Conservation (phyloP, 2,113 vertebrate species). For the Odontophorus gujanensis region DNA sequence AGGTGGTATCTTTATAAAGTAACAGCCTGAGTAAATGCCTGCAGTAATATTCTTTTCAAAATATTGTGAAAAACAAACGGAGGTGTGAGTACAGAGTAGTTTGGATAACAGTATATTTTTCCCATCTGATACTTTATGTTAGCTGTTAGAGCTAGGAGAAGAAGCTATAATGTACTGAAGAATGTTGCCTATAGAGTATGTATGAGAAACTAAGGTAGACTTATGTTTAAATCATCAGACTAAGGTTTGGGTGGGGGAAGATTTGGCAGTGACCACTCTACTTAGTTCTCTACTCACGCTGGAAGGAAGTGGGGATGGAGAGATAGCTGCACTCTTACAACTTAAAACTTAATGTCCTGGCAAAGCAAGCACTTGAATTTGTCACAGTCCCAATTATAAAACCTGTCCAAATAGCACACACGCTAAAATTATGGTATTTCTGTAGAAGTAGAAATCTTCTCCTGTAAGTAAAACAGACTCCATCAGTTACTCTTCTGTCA, state of each 20-base stretch:
- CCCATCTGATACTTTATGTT: slow-evolving; percentile 8
- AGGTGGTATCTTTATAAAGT: background rate
- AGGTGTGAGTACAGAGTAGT: background rate
- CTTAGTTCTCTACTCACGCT: background rate
- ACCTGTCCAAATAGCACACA: background rate
- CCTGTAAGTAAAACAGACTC: background rate
- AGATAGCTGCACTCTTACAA: background rate
- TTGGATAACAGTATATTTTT: slow-evolving; percentile 5
- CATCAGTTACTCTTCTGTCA: background rate
- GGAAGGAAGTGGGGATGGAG: background rate
- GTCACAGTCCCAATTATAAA: background rate
- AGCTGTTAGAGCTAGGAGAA: background rate
- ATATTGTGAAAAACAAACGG: background rate
- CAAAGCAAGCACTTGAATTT: background rate
- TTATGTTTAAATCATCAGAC: background rate
- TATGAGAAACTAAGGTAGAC: background rate
- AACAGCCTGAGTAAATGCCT: background rate
- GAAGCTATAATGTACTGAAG: background rate
- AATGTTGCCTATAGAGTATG: background rate
- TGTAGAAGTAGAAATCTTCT: background rate
- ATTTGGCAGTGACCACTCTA: background rate
- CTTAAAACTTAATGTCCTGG: background rate
- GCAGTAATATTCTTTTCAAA: background rate
- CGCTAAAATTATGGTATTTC: background rate
- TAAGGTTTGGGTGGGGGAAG: background rate